Conservation (phyloP, 2,113 vertebrate species). For the Festucalex cinctus region DNA sequence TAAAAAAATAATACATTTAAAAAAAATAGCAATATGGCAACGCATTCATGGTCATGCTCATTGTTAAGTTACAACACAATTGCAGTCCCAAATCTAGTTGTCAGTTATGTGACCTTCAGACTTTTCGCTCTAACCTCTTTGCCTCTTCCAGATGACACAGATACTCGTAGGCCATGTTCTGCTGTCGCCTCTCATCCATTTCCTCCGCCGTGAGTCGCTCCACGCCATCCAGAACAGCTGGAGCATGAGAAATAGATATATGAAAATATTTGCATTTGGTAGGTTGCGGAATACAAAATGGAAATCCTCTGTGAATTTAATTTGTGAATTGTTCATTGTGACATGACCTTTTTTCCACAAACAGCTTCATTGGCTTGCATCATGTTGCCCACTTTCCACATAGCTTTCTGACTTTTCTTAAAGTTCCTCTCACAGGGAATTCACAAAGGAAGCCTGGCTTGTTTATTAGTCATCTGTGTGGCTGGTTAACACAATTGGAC, state of each 20-base stretch:
- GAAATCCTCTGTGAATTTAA: not conserved
- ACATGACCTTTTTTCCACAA: conserved; percentile 2
- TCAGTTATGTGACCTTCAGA: not conserved
- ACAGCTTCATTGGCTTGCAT: conserved; percentile 12
- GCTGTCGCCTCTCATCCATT: conserved; percentile 94
- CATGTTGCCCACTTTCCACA: conserved; percentile 23
- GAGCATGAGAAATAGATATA: conserved; percentile 11
- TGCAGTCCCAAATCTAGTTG: not conserved
- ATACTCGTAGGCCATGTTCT: conserved; percentile 98
- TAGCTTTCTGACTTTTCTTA: not conserved
- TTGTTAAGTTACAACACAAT: not conserved
- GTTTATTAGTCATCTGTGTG: conserved; percentile 17
- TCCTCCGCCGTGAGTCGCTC: conserved; percentile 97
- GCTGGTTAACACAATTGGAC: conserved; percentile 8
- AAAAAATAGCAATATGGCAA: not conserved
- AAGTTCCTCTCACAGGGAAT: conserved; percentile 18
- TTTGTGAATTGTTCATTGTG: not conserved
- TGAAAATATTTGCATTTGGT: not conserved
- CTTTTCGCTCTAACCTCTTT: conserved; percentile 79
- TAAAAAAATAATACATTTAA: not conserved
- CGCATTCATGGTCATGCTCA: not conserved
- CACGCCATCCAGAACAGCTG: conserved; percentile 92
- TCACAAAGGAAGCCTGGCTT: conserved; percentile 21
- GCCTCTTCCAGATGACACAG: conserved; percentile 98
- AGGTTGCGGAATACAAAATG: not conserved